Conservation (phyloP, 2,797 vertebrate genomes). For the Kryptolebias ocellatus region DNA sequence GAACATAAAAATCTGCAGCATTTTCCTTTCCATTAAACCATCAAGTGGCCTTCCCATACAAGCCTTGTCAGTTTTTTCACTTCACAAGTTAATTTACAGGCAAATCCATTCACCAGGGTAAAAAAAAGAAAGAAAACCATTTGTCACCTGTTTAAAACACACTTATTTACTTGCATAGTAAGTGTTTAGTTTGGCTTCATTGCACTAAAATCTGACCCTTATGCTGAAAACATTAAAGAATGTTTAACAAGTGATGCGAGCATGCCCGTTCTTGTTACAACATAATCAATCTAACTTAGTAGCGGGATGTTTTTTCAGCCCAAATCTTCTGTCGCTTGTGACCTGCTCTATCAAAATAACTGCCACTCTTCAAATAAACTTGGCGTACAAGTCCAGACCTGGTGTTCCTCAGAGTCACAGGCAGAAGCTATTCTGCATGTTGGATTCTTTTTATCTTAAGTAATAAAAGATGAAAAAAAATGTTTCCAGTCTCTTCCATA, state of each 20-base stretch:
- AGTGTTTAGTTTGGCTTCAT: constrained; percentile 39
- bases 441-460: constrained; percentile 29
- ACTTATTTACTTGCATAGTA: constrained; percentile 21
- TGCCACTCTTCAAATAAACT: constrained; percentile 75
- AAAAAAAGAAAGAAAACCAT: neutral
- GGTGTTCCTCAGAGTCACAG: constrained; percentile 56
- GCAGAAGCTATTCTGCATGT: constrained; percentile 48
- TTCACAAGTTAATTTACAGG: neutral
- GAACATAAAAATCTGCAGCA: neutral
- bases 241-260: constrained; percentile 49
- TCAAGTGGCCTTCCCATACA: neutral
- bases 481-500: constrained; percentile 12
- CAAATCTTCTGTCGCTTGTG: constrained; percentile 64
- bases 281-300: constrained; percentile 70
- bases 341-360: constrained; percentile 74
- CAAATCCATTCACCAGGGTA: neutral
- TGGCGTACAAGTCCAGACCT: constrained; percentile 69
- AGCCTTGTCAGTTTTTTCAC: too few species aligned
- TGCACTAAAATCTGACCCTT: constrained; percentile 45
- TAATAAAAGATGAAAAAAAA: constrained; percentile 44
- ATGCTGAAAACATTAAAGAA: constrained; percentile 50
- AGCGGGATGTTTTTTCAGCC: constrained; percentile 70
- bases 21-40: neutral
- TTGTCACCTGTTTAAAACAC: neutral
- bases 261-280: constrained; percentile 63